A percentile compares a stretch with the other conserved stretches of the same genome.
Conservation (phyloP, 1,140 invertebrate species). For the Zophobas atratus region DNA sequence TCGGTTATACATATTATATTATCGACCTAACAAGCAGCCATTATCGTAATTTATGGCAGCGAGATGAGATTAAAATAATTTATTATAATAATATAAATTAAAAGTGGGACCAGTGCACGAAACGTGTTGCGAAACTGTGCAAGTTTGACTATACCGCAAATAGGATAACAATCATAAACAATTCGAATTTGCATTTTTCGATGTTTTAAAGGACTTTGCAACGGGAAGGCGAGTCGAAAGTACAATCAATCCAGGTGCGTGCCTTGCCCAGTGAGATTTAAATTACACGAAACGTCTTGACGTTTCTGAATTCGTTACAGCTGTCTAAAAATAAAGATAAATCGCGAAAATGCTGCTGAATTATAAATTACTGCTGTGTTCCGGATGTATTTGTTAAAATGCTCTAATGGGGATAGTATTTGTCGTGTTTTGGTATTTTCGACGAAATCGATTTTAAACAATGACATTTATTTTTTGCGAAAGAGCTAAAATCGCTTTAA, state of each 20-base stretch:
- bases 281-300: not conserved
- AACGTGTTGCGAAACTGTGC: not conserved
- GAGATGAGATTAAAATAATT: conserved; percentile 9
- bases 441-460: no score
- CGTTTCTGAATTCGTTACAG: not conserved
- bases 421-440: no score
- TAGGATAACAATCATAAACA: conserved; percentile 16
- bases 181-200: not conserved
- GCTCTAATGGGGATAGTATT: not conserved
- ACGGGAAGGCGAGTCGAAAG: not conserved
- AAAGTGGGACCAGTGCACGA: conserved; percentile 1
- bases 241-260: conserved; percentile 14
- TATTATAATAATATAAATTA: conserved; percentile 4
- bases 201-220: not conserved
- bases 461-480: no score
- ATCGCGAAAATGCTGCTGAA: not conserved
- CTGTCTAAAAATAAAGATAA: not conserved
- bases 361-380: not conserved
- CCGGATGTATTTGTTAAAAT: not conserved
- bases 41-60: not conserved
- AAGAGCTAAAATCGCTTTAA: no score
- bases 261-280: not conserved
- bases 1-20: not conserved
- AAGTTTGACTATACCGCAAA: not conserved
- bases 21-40: not conserved